phyloP scores from a whole-genome alignment of 37 sponge, comb jelly and placozoan genomes.

The Aphrocallistes beatrix region DNA sequence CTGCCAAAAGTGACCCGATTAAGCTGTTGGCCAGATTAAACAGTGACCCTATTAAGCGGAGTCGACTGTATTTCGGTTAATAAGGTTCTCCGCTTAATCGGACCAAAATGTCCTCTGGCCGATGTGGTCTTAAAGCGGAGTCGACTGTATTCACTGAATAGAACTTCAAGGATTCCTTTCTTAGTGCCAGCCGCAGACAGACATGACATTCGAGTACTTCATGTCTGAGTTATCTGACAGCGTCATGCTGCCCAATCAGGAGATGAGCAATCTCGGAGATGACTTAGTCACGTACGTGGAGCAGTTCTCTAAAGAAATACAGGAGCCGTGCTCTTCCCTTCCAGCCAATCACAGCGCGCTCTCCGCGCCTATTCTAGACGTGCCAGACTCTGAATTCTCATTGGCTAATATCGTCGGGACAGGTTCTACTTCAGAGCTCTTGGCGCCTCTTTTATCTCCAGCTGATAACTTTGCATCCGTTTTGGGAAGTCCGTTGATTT shows the following conservation, averaged over 20 bases:
- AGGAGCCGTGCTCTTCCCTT: not conserved
- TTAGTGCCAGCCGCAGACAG: too few relatives aligned
- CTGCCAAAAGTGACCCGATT: too few relatives aligned
- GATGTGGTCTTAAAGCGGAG: too few relatives aligned
- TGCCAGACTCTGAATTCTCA: not conserved
- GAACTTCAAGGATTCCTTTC: too few relatives aligned
- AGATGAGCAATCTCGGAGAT: not conserved
- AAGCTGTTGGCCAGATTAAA: too few relatives aligned
- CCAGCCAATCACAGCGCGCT: not conserved
- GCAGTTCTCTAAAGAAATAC: conserved; percentile 1
- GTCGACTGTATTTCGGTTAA: too few relatives aligned
- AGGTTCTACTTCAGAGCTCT: not conserved
- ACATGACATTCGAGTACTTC: not conserved
- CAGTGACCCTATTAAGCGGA: too few relatives aligned
- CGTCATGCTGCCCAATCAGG: not conserved
- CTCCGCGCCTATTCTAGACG: not conserved
- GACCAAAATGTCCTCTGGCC: too few relatives aligned
- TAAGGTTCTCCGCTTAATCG: too few relatives aligned
- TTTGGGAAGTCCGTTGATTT: too few relatives aligned
- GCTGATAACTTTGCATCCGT: too few relatives aligned
- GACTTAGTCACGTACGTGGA: not conserved
- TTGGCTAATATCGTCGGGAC: not conserved
- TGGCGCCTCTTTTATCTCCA: not conserved
- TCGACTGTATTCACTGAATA: too few relatives aligned
- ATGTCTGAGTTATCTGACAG: not conserved